Percentiles rank a stretch among this genome's conserved stretches.
Evolutionary conservation across 2,113 vertebrate species (phyloP).

Genomic region (Emydocephalus ijimae): DNA sequence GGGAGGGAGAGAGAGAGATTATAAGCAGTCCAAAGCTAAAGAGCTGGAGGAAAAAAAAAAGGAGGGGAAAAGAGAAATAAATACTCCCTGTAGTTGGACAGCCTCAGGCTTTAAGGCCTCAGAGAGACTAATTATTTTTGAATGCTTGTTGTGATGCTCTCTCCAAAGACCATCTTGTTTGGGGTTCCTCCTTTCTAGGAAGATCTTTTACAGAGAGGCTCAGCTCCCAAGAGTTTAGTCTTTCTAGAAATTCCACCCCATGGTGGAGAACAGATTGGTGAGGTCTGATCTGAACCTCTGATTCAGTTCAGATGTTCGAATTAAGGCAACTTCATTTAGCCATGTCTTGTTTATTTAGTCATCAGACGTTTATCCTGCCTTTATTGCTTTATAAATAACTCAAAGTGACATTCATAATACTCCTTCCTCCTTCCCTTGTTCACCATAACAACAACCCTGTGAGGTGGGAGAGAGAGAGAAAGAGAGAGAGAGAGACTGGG

Average conservation of each 20-base stretch:
- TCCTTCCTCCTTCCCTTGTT: too few relatives aligned
- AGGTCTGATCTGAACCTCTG: not conserved
- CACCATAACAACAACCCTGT: too few relatives aligned
- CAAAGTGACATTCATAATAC: too few relatives aligned
- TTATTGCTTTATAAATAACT: too few relatives aligned
- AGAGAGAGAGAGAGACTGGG: too few relatives aligned
- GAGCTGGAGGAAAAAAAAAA: not conserved
- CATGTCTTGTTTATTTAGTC: not conserved
- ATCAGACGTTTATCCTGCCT: too few relatives aligned
- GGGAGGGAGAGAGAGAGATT: not conserved
- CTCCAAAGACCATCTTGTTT: not conserved
- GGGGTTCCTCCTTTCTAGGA: not conserved
- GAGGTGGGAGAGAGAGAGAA: too few relatives aligned
- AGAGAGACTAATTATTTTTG: not conserved
- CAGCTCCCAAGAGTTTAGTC: not conserved
- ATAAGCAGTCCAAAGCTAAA: conserved; percentile 4
- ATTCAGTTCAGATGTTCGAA: not conserved
- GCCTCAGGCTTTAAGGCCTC: not conserved
- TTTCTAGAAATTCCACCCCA: not conserved
- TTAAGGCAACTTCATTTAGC: not conserved
- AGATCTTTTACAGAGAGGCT: not conserved
- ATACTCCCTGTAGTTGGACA: not conserved
- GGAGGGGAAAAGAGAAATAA: not conserved
- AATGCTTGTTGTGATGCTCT: not conserved
- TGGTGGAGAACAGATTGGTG: not conserved